phyloP scores from a whole-genome alignment of 2,888 invertebrate species.

The Venusia cambrica region DNA sequence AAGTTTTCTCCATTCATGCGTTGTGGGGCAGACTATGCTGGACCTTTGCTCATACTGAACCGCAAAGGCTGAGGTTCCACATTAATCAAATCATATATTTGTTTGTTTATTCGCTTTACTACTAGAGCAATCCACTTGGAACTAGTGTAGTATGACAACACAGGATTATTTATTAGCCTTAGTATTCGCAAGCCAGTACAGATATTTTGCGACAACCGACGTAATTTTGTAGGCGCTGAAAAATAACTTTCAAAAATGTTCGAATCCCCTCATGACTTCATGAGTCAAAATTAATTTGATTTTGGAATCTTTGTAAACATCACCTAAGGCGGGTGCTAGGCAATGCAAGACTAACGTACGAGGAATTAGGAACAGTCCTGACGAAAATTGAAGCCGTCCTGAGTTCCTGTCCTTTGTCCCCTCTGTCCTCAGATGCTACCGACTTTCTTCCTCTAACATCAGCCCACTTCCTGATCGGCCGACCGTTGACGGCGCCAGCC shows the following conservation, averaged over 20 bases:
- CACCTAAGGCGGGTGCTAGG: not conserved
- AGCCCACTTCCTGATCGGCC: slow-evolving; percentile 37
- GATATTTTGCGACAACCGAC: too few species aligned
- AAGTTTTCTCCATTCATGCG: too few species aligned
- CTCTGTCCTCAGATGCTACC: slow-evolving; percentile 29
- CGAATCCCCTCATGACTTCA: too few species aligned
- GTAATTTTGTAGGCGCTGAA: too few species aligned
- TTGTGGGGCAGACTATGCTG: too few species aligned
- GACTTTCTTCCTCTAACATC: slow-evolving; percentile 36
- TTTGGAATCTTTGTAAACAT: too few species aligned
- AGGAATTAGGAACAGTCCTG: slow-evolving; percentile 29
- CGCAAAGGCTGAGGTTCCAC: too few species aligned
- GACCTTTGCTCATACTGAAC: too few species aligned
- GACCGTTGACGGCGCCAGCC: slow-evolving; percentile 19
- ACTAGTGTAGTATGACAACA: not conserved
- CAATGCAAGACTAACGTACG: slow-evolving; percentile 11
- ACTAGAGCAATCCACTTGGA: not conserved
- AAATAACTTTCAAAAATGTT: too few species aligned
- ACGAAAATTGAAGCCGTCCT: slow-evolving; percentile 31
- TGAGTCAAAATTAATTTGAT: too few species aligned
- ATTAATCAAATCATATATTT: not conserved
- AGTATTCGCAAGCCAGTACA: too few species aligned
- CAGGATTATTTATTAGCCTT: too few species aligned
- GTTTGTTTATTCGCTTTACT: slow-evolving; percentile 1
- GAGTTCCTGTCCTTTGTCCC: slow-evolving; percentile 30